Conservation (phyloP, 30 jellyfish, hydroid and myxozoan species). For the Hydractinia symbiolongicarpus region DNA sequence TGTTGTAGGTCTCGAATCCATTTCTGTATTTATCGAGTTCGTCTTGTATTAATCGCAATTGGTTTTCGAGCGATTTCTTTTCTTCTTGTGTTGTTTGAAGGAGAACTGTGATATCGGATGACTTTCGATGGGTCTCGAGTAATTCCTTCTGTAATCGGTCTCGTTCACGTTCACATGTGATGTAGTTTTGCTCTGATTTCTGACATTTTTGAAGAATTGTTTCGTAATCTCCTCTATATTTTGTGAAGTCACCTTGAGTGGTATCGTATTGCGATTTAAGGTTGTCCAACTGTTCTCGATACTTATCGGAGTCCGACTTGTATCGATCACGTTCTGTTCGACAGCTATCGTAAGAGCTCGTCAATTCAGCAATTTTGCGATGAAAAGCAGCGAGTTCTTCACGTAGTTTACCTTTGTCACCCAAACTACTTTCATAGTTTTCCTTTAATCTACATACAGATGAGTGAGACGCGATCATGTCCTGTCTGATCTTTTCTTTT, state of each 20-base stretch:
- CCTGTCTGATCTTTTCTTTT: conserved; percentile 86
- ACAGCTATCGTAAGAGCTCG: conserved; percentile 68
- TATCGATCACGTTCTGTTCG: conserved; percentile 70
- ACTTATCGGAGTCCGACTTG: conserved; percentile 47
- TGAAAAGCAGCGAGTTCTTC: conserved; percentile 89
- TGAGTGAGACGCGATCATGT: conserved; percentile 87
- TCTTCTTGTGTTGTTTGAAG: conserved; percentile 87
- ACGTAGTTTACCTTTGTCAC: conserved; percentile 88
- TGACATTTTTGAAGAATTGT: conserved; percentile 47
- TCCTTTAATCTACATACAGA: conserved; percentile 95
- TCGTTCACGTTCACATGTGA: conserved; percentile 61
- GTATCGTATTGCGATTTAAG: conserved; percentile 53
- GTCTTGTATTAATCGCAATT: conserved; percentile 34
- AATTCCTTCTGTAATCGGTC: conserved; percentile 76
- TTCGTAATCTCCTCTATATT: conserved; percentile 51
- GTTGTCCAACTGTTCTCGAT: conserved; percentile 61
- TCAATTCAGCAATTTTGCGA: conserved; percentile 72
- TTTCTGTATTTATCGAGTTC: conserved; percentile 63
- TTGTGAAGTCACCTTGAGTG: conserved; percentile 50
- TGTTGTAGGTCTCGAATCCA: conserved; percentile 37
- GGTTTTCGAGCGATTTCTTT: conserved; percentile 54
- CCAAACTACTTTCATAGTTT: conserved; percentile 87
- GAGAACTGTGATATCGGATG: conserved; percentile 72
- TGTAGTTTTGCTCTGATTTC: conserved; percentile 49
- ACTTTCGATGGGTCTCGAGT: conserved; percentile 64